Base-by-base conservation (phyloP, 2,797 vertebrate genomes). In the Karalla daura region DNA sequence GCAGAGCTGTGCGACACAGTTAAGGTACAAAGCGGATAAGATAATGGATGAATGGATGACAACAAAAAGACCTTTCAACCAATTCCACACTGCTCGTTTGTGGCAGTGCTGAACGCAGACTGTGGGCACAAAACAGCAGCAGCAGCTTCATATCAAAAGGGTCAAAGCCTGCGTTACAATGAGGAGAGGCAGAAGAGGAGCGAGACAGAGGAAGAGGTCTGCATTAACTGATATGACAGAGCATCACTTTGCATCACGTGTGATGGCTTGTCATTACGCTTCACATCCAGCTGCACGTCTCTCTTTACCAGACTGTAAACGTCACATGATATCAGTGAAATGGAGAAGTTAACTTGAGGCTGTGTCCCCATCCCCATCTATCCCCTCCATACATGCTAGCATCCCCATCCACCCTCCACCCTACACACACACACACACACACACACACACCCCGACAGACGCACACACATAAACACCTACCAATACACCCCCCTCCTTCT, bases 241-340 rank as follows among this genome's bases (percentile, higher is more conserved):
- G 61, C 77, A 84, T 88, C 85, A 80, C 76, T 83, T 81, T 78
- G 65, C 47, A 84, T 88, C 77, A 85, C 41, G 60, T 18, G 64
- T 84, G 88, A 90, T 41, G 78, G 81, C 28, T 80, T 85, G 87
- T 89, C 87, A 87, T 79, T 71, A 64, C 14, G 51, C 54, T 33
- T 89, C 80, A 87, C 83, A 74, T 88, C 83, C 85, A 86, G 60
- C 78, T 76, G 76, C 84, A 85, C 72, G 39, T 74, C 78, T 85
- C 80, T 73, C 79, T 77, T 69, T 47, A 87, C 79, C 89, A 91
- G 86, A 90, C 87, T 91, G 89, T 91, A 78, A 62, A 90, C 54
- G 85, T 89, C 86, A 86, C 77, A 87, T 84, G 80, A 66, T 78
- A 90, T 90, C 90, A 91, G 46, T 84, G 79, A 86, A 89, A 86